Evolutionary conservation across 1,140 invertebrate species (phyloP).

Genomic region (Drosophila navojoa): DNA sequence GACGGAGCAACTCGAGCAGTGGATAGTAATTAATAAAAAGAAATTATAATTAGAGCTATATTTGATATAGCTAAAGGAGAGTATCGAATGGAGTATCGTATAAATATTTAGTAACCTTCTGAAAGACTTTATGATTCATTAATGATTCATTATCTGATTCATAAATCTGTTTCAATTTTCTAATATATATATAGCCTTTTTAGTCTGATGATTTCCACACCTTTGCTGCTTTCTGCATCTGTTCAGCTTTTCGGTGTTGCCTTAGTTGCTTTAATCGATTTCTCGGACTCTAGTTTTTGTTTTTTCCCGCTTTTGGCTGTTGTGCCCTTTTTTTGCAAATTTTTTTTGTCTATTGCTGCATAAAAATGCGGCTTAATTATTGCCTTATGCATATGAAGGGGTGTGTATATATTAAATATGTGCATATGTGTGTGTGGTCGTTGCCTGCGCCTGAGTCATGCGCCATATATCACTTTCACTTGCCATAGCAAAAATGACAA

Average conservation of each 20-base stretch:
- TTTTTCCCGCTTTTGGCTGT: slow-evolving; percentile 50
- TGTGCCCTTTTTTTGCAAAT: slow-evolving; percentile 65
- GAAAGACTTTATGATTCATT: too few species aligned
- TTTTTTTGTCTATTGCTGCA: slow-evolving; percentile 58
- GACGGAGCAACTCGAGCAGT: slow-evolving; percentile 3
- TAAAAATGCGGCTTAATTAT: slow-evolving; percentile 75
- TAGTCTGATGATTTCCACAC: background rate
- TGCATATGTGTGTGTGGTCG: slow-evolving; percentile 20
- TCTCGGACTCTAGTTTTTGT: slow-evolving; percentile 36
- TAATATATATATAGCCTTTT: too few species aligned
- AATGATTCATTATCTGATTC: too few species aligned
- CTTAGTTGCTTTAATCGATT: slow-evolving; percentile 63
- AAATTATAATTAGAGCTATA: background rate
- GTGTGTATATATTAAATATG: slow-evolving; percentile 33
- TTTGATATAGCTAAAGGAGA: too few species aligned
- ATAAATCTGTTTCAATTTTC: too few species aligned
- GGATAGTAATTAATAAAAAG: slow-evolving; percentile 10
- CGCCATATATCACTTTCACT: slow-evolving; percentile 79
- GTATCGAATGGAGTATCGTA: too few species aligned
- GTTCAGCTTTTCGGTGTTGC: slow-evolving; percentile 19
- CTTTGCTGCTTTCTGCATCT: background rate
- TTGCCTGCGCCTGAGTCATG: slow-evolving; percentile 64
- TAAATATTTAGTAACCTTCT: too few species aligned
- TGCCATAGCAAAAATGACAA: slow-evolving; percentile 44
- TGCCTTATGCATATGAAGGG: slow-evolving; percentile 78